phyloP scores from a whole-genome alignment of 1,140 invertebrate species.

The Euura saliciscinereae region DNA sequence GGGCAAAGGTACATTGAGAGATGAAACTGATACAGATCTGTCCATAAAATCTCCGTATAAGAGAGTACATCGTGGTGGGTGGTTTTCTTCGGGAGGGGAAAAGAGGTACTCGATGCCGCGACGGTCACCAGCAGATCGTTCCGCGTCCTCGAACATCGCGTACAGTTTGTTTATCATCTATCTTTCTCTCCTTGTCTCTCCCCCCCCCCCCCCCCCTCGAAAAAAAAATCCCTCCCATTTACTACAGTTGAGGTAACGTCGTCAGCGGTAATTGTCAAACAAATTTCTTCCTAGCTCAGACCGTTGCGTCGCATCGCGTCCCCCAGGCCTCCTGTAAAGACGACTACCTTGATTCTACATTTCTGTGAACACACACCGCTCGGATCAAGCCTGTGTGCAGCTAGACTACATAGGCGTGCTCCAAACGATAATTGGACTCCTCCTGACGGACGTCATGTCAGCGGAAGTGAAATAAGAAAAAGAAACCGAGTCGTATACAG shows the following conservation, averaged over 20 bases:
- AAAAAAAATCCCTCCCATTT: no score
- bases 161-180: constrained; percentile 12
- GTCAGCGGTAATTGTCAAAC: constrained; percentile 24
- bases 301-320: constrained; percentile 12
- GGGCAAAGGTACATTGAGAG: constrained; percentile 9
- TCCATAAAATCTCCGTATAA: constrained; percentile 18
- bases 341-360: no score
- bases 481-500: not conserved
- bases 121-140: constrained; percentile 52
- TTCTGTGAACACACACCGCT: no score
- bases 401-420: not conserved
- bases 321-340: constrained; percentile 17
- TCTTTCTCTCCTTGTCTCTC: not conserved
- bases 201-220: no score
- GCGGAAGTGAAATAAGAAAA: not conserved
- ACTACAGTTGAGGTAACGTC: not conserved
- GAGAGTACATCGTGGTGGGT: constrained; percentile 33
- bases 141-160: constrained; percentile 58
- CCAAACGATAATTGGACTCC: constrained; percentile 7
- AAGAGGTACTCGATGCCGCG: constrained; percentile 24
- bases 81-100: constrained; percentile 12
- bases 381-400: not conserved
- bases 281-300: constrained; percentile 26
- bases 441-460: not conserved
- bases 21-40: constrained; percentile 18